phyloP scores from a whole-genome alignment of 2,888 invertebrate species.

The Chaetoderma sp. region DNA sequence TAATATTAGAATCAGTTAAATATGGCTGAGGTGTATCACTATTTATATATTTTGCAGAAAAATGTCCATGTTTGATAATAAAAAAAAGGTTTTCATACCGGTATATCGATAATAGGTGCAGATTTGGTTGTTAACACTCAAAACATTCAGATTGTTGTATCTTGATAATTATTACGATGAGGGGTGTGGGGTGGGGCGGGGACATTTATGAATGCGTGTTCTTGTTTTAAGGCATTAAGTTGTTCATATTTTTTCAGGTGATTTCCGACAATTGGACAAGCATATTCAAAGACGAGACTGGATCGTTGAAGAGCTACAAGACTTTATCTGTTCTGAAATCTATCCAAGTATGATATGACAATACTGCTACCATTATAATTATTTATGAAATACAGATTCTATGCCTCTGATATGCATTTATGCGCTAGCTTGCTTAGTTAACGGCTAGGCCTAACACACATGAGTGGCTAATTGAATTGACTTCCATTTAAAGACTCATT shows the following conservation, averaged over 20 bases:
- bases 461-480: no score
- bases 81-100: no score
- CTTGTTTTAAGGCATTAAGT: background rate
- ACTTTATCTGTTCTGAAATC: conserved; percentile 50
- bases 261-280: conserved; percentile 48
- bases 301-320: conserved; percentile 66
- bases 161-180: no score
- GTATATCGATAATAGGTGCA: no score
- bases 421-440: background rate
- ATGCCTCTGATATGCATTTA: background rate
- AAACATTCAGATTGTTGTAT: no score
- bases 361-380: background rate
- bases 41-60: no score
- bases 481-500: no score
- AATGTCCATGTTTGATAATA: no score
- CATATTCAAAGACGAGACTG: conserved; percentile 47
- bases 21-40: no score
- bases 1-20: no score
- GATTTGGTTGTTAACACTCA: no score
- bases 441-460: no score
- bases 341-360: background rate
- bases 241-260: conserved; percentile 42
- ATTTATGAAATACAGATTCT: background rate
- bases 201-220: background rate
- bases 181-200: background rate